phyloP scores from a whole-genome alignment of 2,888 invertebrate species.

The Druceiella hillmani region DNA sequence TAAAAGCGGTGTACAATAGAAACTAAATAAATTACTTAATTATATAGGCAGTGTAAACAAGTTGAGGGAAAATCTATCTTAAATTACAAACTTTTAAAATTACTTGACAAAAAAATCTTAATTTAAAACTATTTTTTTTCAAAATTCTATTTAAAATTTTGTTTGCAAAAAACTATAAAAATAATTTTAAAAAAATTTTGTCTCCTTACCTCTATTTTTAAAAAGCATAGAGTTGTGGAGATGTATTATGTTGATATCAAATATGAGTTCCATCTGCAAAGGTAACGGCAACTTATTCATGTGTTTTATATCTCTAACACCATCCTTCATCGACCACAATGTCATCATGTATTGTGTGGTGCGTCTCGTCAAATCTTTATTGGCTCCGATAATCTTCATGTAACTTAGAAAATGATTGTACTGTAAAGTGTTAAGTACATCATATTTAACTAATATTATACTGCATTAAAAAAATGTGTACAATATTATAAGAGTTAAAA shows the following conservation, averaged over 20 bases:
- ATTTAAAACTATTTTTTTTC: slow-evolving; percentile 21
- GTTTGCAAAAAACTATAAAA: no score
- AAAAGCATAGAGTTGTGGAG: slow-evolving; percentile 41
- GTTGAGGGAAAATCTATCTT: no score
- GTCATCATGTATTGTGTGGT: slow-evolving; percentile 36
- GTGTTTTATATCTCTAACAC: slow-evolving; percentile 33
- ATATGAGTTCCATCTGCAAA: slow-evolving; percentile 44
- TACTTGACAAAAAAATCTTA: slow-evolving; percentile 22
- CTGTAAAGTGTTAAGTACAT: no score
- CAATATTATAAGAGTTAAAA: no score
- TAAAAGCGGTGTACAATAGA: no score
- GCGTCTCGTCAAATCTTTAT: slow-evolving; percentile 31
- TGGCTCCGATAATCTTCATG: slow-evolving; percentile 33
- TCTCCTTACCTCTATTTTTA: slow-evolving; percentile 33
- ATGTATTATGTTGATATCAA: slow-evolving; percentile 42
- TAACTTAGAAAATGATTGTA: slow-evolving; percentile 41
- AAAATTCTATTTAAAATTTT: slow-evolving; percentile 23
- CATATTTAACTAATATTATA: no score
- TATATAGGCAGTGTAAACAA: no score
- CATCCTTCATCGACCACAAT: slow-evolving; percentile 43
- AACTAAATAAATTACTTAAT: no score
- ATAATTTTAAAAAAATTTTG: slow-evolving; percentile 13
- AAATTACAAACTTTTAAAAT: no score
- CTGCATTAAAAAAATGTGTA: no score
- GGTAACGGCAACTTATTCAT: slow-evolving; percentile 36